phyloP scores from a whole-genome alignment of 92 coral and sea anemone species.

The Palythoa grandis region DNA sequence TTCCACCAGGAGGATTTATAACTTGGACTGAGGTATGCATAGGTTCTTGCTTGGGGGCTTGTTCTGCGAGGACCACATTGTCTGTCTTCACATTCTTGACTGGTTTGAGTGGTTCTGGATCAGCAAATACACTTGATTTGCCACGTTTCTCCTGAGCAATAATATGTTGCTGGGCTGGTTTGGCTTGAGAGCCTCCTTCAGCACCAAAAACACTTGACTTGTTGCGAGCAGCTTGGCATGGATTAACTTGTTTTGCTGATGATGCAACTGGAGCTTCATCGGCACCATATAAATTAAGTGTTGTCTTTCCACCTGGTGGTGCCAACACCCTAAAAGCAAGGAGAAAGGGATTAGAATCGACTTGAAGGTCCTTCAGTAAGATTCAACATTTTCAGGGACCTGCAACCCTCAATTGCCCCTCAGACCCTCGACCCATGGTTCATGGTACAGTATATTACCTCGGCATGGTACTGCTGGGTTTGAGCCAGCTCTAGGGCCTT shows the following conservation, averaged over 20 bases:
- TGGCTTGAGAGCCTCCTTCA: conserved; percentile 38
- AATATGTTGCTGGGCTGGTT: conserved; percentile 40
- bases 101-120: conserved; percentile 36
- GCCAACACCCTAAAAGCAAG: conserved; percentile 80
- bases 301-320: conserved; percentile 97
- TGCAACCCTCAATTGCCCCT: too few relatives aligned
- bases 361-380: background rate
- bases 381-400: background rate
- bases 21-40: conserved; percentile 75
- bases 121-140: conserved; percentile 79
- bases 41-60: conserved; percentile 9
- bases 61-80: conserved; percentile 22
- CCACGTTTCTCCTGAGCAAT: conserved; percentile 85
- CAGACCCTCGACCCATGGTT: too few relatives aligned
- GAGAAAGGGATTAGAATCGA: background rate
- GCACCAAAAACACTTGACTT: conserved; percentile 85
- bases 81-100: conserved; percentile 28
- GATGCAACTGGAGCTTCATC: conserved; percentile 45
- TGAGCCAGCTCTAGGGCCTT: too few relatives aligned
- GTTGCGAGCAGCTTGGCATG: conserved; percentile 89
- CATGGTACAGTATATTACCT: too few relatives aligned
- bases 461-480: too few relatives aligned
- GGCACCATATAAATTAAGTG: conserved; percentile 78
- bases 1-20: conserved; percentile 94
- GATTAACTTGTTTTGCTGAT: conserved; percentile 53